These are phyloP conservation scores for Trilocha varians DNA, from an alignment of 2,888 invertebrate species.

Conservation along the genomic window DNA sequence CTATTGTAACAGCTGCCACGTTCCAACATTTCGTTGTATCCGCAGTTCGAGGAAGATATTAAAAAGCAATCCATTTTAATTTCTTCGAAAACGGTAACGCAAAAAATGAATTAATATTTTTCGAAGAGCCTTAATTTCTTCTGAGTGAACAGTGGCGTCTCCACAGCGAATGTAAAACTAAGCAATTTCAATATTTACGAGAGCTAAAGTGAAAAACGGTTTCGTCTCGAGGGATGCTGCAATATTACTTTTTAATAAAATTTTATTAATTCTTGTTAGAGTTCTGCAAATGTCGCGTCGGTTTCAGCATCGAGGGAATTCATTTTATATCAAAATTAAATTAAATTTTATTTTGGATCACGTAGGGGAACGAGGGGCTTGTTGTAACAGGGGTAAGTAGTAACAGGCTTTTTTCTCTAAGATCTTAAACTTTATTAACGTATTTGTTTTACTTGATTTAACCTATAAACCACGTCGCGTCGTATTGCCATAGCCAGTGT, in stretches of 20 bases:
- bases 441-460: too few relatives aligned
- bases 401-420: too few relatives aligned
- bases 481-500: too few relatives aligned
- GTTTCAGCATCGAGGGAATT: not conserved
- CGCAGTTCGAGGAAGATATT: constrained; percentile 15
- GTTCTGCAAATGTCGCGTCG: not conserved
- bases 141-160: constrained; percentile 16
- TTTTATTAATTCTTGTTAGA: not conserved
- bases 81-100: constrained; percentile 22
- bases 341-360: not conserved
- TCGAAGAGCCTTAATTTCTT: constrained; percentile 29
- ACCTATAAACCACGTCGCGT: too few relatives aligned
- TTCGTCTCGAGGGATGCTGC: not conserved
- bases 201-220: not conserved
- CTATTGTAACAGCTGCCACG: not conserved
- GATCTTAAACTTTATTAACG: too few relatives aligned
- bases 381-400: too few relatives aligned
- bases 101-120: constrained; percentile 27
- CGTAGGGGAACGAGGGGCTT: too few relatives aligned
- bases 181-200: constrained; percentile 18
- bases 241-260: not conserved
- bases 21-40: constrained; percentile 4
- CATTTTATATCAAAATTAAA: not conserved
- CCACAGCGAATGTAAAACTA: constrained; percentile 14
- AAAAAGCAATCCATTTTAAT: constrained; percentile 31